These are phyloP conservation scores for Eulemur rufifrons DNA, from an alignment of 2,113 vertebrate species.

Conservation along the genomic window DNA sequence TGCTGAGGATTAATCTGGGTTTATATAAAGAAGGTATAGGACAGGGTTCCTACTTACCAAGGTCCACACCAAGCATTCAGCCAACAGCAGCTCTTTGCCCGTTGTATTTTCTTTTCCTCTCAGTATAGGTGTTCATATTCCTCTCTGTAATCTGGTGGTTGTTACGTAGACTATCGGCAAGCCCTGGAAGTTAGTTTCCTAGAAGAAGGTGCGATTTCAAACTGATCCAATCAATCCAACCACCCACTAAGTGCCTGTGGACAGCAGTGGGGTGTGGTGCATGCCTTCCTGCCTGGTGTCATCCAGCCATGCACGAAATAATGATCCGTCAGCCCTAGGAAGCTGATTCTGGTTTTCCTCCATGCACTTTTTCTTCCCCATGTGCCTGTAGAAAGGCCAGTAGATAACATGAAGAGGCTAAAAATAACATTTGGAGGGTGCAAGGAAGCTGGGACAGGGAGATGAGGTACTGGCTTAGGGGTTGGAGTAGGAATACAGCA, in stretches of 20 bases:
- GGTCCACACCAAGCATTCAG: background rate
- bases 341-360: background rate
- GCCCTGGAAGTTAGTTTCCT: background rate
- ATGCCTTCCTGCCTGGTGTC: background rate
- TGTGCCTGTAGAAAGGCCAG: accelerated
- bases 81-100: background rate
- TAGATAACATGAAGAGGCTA: no score
- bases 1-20: background rate
- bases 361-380: background rate
- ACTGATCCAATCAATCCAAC: no score
- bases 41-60: background rate
- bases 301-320: background rate
- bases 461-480: no score
- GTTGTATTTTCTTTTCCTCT: background rate
- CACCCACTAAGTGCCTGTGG: accelerated
- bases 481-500: no score
- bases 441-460: no score
- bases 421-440: no score
- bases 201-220: background rate
- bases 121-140: background rate
- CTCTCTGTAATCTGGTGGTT: background rate
- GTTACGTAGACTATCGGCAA: background rate
- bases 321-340: background rate
- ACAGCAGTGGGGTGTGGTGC: no score
- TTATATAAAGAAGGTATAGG: background rate